phyloP scores from a whole-genome alignment of 2,888 invertebrate genomes.

The Acrocyrtus sp. region DNA sequence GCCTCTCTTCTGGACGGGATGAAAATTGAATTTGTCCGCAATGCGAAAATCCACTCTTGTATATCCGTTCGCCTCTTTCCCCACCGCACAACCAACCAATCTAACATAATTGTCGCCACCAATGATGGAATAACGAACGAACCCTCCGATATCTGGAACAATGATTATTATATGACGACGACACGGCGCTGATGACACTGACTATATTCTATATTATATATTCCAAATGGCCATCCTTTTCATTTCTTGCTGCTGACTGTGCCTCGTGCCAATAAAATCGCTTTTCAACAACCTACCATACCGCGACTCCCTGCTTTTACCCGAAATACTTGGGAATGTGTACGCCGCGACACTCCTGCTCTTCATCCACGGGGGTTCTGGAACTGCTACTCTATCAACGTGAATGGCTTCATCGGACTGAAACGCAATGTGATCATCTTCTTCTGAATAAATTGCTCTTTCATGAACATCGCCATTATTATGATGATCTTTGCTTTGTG shows the following conservation, averaged over 20 bases:
- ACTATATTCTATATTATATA: constrained; percentile 26
- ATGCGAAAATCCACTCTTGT: constrained; percentile 39
- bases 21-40: constrained; percentile 51
- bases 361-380: constrained; percentile 27
- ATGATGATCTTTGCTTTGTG: no score
- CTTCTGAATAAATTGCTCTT: no score
- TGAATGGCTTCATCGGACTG: constrained; percentile 40
- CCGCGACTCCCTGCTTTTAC: no score
- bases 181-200: constrained; percentile 7
- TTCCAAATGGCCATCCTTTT: constrained; percentile 12
- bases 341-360: background rate
- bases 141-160: no score
- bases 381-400: constrained; percentile 34
- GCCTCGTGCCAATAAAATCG: constrained; percentile 45
- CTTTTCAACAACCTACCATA: no score
- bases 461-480: no score
- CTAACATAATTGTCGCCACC: background rate
- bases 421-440: no score
- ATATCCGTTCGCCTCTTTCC: background rate
- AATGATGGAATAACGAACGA: constrained; percentile 8
- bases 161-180: background rate
- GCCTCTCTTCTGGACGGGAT: constrained; percentile 10
- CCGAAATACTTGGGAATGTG: no score
- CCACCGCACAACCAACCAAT: background rate
- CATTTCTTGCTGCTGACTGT: constrained; percentile 13